Conservation (phyloP, 2,113 vertebrate species). For the Narcine bancroftii region DNA sequence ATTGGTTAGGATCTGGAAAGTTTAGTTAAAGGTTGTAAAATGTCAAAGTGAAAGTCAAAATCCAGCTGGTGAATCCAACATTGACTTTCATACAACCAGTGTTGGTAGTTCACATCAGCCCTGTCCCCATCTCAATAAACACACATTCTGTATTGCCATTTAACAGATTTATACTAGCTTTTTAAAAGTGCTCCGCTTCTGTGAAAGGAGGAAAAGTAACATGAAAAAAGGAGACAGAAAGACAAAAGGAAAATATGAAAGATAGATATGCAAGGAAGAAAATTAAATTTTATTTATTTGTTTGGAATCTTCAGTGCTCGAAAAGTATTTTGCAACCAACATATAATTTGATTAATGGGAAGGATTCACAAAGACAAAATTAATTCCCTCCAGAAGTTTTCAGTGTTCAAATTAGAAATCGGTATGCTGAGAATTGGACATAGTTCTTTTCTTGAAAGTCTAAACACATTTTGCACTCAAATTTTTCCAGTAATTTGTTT, state of each 20-base stretch:
- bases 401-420: background rate
- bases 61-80: too few species aligned
- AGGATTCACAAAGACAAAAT: background rate
- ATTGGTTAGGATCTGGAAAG: too few species aligned
- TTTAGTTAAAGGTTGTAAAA: too few species aligned
- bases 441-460: background rate
- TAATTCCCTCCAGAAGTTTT: background rate
- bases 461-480: background rate
- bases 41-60: too few species aligned
- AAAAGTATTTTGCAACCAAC: background rate
- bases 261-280: background rate
- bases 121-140: background rate
- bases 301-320: background rate
- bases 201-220: background rate
- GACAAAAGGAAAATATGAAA: background rate
- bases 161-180: background rate
- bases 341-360: background rate
- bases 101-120: background rate
- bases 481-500: background rate
- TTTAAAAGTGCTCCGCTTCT: background rate
- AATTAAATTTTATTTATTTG: background rate
- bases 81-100: too few species aligned
- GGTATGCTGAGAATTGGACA: background rate
- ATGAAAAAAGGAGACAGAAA: background rate
- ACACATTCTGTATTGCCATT: background rate